Conservation (phyloP, 2,797 vertebrate genomes). For the Sebastes cheni region DNA sequence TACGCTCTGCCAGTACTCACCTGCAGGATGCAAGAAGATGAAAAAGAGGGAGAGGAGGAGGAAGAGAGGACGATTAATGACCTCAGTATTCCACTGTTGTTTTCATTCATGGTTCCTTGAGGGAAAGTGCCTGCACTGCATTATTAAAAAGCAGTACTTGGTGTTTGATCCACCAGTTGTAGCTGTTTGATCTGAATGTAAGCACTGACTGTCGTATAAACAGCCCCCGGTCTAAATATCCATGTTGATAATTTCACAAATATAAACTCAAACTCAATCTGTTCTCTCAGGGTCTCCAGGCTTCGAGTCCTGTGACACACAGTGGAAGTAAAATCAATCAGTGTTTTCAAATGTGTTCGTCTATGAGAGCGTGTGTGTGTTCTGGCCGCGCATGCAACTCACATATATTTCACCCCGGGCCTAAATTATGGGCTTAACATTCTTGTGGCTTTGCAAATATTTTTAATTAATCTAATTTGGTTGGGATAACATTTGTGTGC, state of each 20-base stretch:
- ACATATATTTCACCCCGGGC: constrained; percentile 72
- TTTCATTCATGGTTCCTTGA: constrained; percentile 62
- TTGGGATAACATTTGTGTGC: constrained; percentile 85
- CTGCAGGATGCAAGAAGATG: constrained; percentile 68
- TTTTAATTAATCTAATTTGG: constrained; percentile 86
- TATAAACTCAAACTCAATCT: constrained; percentile 52
- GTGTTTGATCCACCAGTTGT: constrained; percentile 59
- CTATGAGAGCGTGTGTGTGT: constrained; percentile 62
- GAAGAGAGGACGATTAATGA: constrained; percentile 56
- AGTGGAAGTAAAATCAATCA: constrained; percentile 42
- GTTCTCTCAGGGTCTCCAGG: constrained; percentile 43
- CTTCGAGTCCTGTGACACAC: constrained; percentile 42
- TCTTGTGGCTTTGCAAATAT: constrained; percentile 86
- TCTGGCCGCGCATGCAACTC: constrained; percentile 64
- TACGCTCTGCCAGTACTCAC: constrained; percentile 90
- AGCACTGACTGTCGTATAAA: constrained; percentile 60
- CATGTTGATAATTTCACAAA: constrained; percentile 62
- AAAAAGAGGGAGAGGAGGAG: constrained; percentile 37
- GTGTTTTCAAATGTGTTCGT: constrained; percentile 51
- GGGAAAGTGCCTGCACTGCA: constrained; percentile 47
- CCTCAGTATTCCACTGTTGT: constrained; percentile 39
- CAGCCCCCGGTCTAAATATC: constrained; percentile 59
- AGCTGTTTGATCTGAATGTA: constrained; percentile 67
- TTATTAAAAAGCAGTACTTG: constrained; percentile 56
- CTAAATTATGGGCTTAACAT: constrained; percentile 81